Conservation (phyloP, 2,888 invertebrate genomes). For the Nematopogon swammerdamellus region DNA sequence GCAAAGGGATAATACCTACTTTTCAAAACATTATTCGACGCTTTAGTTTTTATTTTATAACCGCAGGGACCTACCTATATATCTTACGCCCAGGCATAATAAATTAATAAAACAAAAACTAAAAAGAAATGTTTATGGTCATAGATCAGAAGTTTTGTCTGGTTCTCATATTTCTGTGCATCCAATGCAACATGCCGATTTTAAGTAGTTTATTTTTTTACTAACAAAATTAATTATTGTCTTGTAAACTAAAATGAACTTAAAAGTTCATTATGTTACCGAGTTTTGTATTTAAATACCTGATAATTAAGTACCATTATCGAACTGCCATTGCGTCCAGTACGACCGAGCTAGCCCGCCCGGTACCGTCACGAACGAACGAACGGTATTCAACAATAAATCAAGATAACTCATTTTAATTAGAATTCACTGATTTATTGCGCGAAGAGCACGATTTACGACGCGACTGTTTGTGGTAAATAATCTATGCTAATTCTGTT, state of each 20-base stretch:
- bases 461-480: slow-evolving; percentile 1
- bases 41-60: no score
- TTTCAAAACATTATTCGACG: no score
- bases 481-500: neutral
- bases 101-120: no score
- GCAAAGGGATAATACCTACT: no score
- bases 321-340: neutral
- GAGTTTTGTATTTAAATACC: neutral
- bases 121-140: no score
- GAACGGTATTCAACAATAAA: slow-evolving; percentile 1
- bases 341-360: neutral
- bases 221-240: no score
- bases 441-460: slow-evolving; percentile 5
- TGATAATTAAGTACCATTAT: neutral
- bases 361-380: neutral
- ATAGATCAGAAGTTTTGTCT: no score
- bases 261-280: slow-evolving; percentile 3
- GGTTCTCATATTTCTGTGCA: no score
- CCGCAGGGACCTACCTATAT: no score
- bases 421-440: slow-evolving; percentile 5
- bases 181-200: no score
- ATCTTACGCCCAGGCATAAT: no score
- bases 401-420: slow-evolving; percentile 6
- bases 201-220: no score
- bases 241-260: neutral